Conservation (phyloP, 2,888 invertebrate species). For the Mythimna pallens region DNA sequence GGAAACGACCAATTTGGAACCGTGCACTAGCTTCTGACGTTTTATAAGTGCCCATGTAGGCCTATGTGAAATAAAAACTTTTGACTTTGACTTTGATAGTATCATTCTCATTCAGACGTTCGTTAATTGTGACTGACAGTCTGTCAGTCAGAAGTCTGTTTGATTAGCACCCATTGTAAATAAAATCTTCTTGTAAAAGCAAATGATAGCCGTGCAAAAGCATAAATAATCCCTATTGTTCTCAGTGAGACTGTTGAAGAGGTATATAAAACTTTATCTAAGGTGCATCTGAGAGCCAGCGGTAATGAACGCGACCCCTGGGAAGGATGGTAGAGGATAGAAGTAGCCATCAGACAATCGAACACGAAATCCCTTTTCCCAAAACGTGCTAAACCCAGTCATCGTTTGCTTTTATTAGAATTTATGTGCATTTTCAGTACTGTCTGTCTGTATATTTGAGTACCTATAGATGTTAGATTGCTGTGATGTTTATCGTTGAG, state of each 20-base stretch:
- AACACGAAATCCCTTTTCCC: constrained; percentile 62
- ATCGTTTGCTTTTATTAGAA: constrained; percentile 53
- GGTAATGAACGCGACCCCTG: constrained; percentile 49
- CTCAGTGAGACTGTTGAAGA: constrained; percentile 35
- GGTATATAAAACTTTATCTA: constrained; percentile 44
- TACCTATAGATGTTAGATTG: not conserved
- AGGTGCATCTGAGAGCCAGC: constrained; percentile 45
- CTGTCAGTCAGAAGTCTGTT: no score
- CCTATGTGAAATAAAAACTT: no score
- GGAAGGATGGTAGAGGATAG: constrained; percentile 27
- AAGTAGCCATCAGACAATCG: constrained; percentile 47
- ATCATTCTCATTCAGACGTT: no score
- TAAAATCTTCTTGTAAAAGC: constrained; percentile 18
- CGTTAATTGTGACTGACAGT: no score
- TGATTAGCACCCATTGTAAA: not conserved
- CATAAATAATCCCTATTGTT: constrained; percentile 26
- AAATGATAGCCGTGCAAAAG: constrained; percentile 18
- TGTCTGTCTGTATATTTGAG: constrained; percentile 20
- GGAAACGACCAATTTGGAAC: no score
- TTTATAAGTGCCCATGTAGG: no score
- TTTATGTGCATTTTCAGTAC: constrained; percentile 35
- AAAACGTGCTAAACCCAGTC: constrained; percentile 55
- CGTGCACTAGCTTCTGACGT: no score
- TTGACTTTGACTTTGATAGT: no score
- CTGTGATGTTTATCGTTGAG: constrained; percentile 13